Evolutionary conservation across 2,113 vertebrate species (phyloP).

Genomic region (Apus apus): DNA sequence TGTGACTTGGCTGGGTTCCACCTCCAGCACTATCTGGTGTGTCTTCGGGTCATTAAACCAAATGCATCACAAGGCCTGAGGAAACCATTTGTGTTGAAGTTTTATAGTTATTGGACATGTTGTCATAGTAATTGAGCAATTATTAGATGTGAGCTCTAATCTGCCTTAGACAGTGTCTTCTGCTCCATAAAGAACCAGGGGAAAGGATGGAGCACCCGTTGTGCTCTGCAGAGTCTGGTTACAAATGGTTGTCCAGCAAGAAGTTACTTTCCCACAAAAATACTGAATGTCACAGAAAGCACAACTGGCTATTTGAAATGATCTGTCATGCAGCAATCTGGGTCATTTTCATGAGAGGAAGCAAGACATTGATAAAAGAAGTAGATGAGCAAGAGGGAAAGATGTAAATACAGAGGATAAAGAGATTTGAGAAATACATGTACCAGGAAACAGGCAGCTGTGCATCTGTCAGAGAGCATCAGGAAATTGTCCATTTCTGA

Average conservation of each 20-base stretch:
- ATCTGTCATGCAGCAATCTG: not conserved
- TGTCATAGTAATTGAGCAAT: not conserved
- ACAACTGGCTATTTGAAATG: not conserved
- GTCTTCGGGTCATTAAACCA: not conserved
- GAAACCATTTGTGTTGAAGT: not conserved
- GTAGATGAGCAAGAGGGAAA: not conserved
- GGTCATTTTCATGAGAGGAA: not conserved
- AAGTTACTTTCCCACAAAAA: not conserved
- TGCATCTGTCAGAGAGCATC: not conserved
- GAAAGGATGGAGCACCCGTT: rapidly evolving
- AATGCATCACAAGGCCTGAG: not conserved
- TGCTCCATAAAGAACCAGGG: not conserved
- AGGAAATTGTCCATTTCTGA: not conserved
- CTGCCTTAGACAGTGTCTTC: not conserved
- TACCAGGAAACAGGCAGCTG: not conserved
- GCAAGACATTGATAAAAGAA: not conserved
- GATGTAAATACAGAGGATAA: not conserved
- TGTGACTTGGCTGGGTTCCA: not conserved
- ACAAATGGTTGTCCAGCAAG: not conserved
- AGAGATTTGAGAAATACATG: not conserved
- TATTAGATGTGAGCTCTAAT: not conserved
- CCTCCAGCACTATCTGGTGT: not conserved
- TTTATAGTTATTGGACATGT: not conserved
- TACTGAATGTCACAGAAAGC: not conserved
- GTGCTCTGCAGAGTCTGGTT: not conserved